Evolutionary conservation across 2,888 invertebrate genomes (phyloP), one percentile per base, ranked within the genome.

Genomic region (Drosophila setosimentum): DNA sequence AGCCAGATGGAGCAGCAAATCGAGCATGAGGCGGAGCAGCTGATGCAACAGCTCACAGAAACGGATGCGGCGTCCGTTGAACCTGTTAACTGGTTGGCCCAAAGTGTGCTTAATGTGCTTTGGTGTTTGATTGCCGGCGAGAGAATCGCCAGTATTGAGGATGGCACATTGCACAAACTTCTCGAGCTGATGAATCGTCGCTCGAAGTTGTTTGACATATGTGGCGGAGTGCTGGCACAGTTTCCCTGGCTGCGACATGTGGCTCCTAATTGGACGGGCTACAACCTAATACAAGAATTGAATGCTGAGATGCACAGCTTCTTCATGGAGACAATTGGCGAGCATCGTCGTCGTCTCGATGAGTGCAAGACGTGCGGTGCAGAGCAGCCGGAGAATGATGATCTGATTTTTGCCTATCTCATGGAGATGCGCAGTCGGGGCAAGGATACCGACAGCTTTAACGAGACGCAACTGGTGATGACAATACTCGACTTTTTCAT

Each of bases 401-500:
- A 96, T 91, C 91, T 96, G n/a, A 95, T 96, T 53, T 95, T 95
- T 86, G 93, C 95, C 55, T 96, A 94, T 79, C 93, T 96, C 10
- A 93, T 93, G 30, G 95, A 96, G 93, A 95, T 96, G 94, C 91
- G 93, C 29, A 57, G 60, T 18, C 60, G 71, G 3, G 45, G 65
- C 40, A 62, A 68, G 30, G 72, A 73, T 7, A 70, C 73, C 16
- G 71, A 78, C 53, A 92, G 91, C 30, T 92, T 94, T 91, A 90
- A 92, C 94, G 95, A 95, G 67, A 94, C 95, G 7, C 95, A 96
- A 85, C 89, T 96, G 59, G 92, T 95, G 6, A 94, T 96, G 94
- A 94, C 95, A 6, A 94, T 96, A 78, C 87, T 96, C 64, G 96
- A 96, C 90, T 93, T 96, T 53, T 95, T 96, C 80, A 94, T 96